Conservation (phyloP, 2,797 vertebrate genomes). For the Psittacula echo region DNA sequence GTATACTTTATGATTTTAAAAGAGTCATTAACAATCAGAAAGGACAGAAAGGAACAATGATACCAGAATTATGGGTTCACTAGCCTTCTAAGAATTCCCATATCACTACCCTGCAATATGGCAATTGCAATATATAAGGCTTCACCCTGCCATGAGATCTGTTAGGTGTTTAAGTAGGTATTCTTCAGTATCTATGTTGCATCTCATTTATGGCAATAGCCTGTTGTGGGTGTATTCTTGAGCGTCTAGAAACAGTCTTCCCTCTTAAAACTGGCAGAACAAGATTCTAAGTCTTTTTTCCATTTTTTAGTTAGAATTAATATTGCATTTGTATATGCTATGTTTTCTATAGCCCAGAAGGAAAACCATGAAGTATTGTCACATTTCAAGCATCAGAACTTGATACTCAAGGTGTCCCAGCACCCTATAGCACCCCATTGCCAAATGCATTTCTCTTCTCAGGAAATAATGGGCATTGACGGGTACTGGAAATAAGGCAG, state of each 20-base stretch:
- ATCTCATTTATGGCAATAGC: background rate
- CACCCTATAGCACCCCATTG: background rate
- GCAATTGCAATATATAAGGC: background rate
- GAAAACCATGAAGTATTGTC: background rate
- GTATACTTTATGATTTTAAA: background rate
- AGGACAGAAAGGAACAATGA: background rate
- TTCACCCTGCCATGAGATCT: background rate
- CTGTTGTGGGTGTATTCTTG: background rate
- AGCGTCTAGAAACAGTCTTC: background rate
- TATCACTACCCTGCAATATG: background rate
- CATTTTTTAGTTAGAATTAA: background rate
- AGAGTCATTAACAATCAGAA: background rate
- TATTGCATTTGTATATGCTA: background rate
- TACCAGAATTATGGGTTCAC: background rate
- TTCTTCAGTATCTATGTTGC: background rate
- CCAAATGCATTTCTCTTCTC: background rate
- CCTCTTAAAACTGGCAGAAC: background rate
- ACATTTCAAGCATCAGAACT: background rate
- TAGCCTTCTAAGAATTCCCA: background rate
- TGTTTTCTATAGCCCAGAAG: background rate
- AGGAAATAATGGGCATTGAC: background rate
- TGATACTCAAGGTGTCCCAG: background rate
- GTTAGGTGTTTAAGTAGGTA: background rate
- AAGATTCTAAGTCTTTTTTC: background rate
- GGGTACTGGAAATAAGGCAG: background rate